Evolutionary conservation across 2,888 invertebrate genomes (phyloP).

Genomic region (Drosophila robusta): DNA sequence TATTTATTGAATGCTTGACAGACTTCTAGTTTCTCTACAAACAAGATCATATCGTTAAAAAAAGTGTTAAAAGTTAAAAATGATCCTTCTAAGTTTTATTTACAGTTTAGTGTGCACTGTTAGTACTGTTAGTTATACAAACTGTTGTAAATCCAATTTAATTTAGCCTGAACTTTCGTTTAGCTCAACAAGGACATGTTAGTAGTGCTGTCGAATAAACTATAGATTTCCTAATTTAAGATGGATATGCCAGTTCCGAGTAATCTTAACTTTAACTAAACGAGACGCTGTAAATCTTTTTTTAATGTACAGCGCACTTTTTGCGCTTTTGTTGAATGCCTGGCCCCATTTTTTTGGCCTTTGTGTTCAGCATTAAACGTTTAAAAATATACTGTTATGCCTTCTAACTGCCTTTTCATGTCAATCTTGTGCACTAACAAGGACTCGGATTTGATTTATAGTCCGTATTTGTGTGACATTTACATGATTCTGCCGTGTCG

Average conservation of each 20-base stretch:
- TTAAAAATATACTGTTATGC: conserved; percentile 4
- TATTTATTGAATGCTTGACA: too few relatives aligned
- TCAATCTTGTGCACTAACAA: conserved; percentile 31
- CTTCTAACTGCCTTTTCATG: conserved; percentile 9
- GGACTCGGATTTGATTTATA: conserved; percentile 45
- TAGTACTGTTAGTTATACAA: too few relatives aligned
- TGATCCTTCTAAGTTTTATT: too few relatives aligned
- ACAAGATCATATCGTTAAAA: too few relatives aligned
- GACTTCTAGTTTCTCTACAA: too few relatives aligned
- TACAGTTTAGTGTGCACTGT: too few relatives aligned
- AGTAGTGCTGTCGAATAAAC: not conserved
- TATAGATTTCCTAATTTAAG: not conserved
- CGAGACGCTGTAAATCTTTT: not conserved
- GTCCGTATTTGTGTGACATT: conserved; percentile 35
- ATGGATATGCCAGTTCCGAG: not conserved
- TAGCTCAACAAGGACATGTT: too few relatives aligned
- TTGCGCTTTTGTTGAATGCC: not conserved
- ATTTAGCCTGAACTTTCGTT: too few relatives aligned
- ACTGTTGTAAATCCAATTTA: too few relatives aligned
- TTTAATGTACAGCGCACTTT: not conserved
- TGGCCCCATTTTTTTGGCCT: not conserved
- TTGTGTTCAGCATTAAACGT: conserved; percentile 1
- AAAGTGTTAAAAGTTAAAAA: too few relatives aligned
- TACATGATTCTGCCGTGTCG: conserved; percentile 48
- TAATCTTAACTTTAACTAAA: not conserved